phyloP scores from a whole-genome alignment of 2,113 vertebrate species.

The Echinops telfairi region DNA sequence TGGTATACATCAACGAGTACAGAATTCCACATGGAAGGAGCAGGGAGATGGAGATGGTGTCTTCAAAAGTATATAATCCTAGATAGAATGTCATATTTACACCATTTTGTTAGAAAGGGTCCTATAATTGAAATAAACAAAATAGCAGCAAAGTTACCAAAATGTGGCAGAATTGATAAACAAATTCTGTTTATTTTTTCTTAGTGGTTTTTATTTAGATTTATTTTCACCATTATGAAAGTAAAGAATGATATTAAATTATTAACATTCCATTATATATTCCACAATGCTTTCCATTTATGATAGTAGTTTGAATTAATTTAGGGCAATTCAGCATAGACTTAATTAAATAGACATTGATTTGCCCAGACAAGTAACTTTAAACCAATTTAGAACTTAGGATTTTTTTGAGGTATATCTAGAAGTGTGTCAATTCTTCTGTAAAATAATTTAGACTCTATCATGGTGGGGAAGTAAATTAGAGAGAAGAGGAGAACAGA shows the following conservation, averaged over 20 bases:
- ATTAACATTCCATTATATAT: constrained; percentile 17
- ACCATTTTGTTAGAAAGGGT: too few relatives aligned
- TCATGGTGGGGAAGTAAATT: not conserved
- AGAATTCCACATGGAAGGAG: too few relatives aligned
- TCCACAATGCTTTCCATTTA: constrained; percentile 36
- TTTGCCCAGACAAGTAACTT: constrained; percentile 35
- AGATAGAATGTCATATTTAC: not conserved
- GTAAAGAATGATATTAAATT: not conserved
- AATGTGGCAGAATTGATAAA: constrained; percentile 25
- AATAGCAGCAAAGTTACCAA: constrained; percentile 49
- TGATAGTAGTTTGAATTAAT: constrained; percentile 65
- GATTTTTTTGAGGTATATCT: constrained; percentile 35
- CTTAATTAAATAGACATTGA: constrained; percentile 48
- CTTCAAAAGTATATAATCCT: constrained; percentile 15
- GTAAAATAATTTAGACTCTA: not conserved
- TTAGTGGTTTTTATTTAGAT: constrained; percentile 61
- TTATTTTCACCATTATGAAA: constrained; percentile 37
- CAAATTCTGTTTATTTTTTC: constrained; percentile 43
- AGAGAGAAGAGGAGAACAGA: not conserved
- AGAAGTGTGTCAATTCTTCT: constrained; percentile 43
- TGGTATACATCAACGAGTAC: too few relatives aligned
- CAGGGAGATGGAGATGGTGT: too few relatives aligned
- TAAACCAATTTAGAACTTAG: constrained; percentile 35
- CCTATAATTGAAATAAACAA: too few relatives aligned
- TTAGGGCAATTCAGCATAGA: not conserved